Base-by-base conservation (phyloP, 1,140 invertebrate species). In the Pollicipes pollicipes region DNA sequence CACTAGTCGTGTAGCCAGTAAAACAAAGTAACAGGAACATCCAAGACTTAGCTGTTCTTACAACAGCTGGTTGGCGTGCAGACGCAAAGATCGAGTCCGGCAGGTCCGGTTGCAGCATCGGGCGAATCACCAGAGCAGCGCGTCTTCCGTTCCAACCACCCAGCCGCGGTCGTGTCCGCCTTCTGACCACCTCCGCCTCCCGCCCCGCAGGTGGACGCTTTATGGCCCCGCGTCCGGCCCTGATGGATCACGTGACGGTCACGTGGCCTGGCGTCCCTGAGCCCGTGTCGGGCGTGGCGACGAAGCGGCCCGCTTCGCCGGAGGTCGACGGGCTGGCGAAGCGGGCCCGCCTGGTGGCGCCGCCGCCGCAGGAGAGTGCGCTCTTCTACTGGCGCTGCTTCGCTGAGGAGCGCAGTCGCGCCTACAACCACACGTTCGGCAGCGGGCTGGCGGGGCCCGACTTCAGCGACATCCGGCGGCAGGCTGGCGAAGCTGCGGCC, bases 331-430 rank as follows among this genome's bases (percentile, higher is more conserved):
- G 10, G 24, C 13, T 21, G 13, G 45, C 45, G 13, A 58, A 58
- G 45, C 45, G 45, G 2, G 45, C 24, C 45, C 24, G 45, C 45
- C 45, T 58, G 10, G 45, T 2, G 45, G 45, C 45, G 24, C 45
- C 45, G 2, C 45, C 45, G 45, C 45, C 45, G 10, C 45, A 58
- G 45, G 45, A 58, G 45, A 58, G 45, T 21, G 45, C 45, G 2
- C 45, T 58, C 45, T 58, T 58, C 45, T 58, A 58, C 45, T 58
- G 45, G 45, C 45, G 45, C 45, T 58, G 45, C 45, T 58, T 58
- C 45, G 45, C 45, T 24, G 45, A 58, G 17, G 45, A 58, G 45
- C 45, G 45, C 45, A 58, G 45, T 24, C 45, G 45, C 45, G 45
- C 45, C 45, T 58, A 58, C 45, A 58, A 58, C 45, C 45, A 58